These are phyloP conservation scores for Oreortyx pictus DNA, from an alignment of 2,797 vertebrate species.

Conservation along the genomic window DNA sequence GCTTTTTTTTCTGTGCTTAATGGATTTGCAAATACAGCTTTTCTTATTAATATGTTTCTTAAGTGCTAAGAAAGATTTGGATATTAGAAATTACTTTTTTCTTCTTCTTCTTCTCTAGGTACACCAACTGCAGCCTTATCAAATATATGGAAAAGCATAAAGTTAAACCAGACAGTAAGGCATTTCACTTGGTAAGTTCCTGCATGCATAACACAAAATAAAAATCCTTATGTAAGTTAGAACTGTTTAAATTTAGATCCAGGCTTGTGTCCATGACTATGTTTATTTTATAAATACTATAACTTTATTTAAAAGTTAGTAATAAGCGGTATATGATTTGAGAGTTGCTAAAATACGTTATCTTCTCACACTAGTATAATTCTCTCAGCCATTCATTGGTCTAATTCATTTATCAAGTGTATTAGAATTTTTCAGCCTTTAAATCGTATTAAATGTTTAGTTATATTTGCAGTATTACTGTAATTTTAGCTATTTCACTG, in stretches of 20 bases:
- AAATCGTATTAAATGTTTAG: background rate
- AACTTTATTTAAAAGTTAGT: background rate
- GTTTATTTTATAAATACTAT: background rate
- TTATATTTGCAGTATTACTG: background rate
- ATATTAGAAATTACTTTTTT: background rate
- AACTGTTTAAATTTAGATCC: background rate
- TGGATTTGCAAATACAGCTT: background rate
- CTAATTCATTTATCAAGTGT: background rate
- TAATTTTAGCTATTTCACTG: background rate
- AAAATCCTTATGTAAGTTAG: background rate
- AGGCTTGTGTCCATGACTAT: background rate
- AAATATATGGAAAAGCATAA: constrained; percentile 99
- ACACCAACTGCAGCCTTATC: constrained; percentile 99
- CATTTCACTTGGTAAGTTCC: constrained; percentile 99
- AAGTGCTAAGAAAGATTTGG: background rate
- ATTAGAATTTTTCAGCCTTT: background rate
- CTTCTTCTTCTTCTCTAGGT: constrained; percentile 82
- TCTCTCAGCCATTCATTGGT: background rate
- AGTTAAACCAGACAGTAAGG: constrained; percentile 99
- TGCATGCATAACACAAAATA: background rate
- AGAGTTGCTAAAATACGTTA: background rate
- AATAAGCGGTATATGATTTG: background rate
- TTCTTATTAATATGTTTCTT: background rate
- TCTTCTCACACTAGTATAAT: background rate
- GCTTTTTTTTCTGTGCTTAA: rapidly evolving